phyloP scores from a whole-genome alignment of 2,797 vertebrate genomes.

The Pachyuromys duprasi region DNA sequence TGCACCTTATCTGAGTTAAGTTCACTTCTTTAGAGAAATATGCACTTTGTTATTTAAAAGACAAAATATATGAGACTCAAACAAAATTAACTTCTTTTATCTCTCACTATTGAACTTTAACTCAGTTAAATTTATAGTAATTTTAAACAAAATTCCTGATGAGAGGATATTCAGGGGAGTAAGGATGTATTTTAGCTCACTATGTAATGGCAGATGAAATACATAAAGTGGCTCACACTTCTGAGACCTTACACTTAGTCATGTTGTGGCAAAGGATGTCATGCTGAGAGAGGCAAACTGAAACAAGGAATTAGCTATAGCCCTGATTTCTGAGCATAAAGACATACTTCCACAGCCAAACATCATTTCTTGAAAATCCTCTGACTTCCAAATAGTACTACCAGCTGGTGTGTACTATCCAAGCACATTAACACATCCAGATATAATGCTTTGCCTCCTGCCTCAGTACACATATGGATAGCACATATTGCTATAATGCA shows the following conservation, averaged over 20 bases:
- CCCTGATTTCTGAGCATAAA: too few relatives aligned
- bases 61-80: not conserved
- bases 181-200: not conserved
- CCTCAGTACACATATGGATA: not conserved
- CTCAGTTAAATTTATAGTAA: not conserved
- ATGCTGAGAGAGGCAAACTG: too few relatives aligned
- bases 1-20: not conserved
- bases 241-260: too few relatives aligned
- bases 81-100: not conserved
- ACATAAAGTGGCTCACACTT: accelerated
- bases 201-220: not conserved
- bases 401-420: not conserved
- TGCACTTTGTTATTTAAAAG: not conserved
- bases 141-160: not conserved
- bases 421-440: not conserved
- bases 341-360: too few relatives aligned
- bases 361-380: not conserved
- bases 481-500: too few relatives aligned
- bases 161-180: accelerated
- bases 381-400: not conserved
- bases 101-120: too few relatives aligned
- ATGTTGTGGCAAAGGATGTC: not conserved
- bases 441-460: too few relatives aligned
- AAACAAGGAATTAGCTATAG: too few relatives aligned
- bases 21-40: not conserved